A percentile compares a stretch with the other conserved stretches of the same genome.
Conservation (phyloP, 2,888 invertebrate genomes). For the Meganola albula region DNA sequence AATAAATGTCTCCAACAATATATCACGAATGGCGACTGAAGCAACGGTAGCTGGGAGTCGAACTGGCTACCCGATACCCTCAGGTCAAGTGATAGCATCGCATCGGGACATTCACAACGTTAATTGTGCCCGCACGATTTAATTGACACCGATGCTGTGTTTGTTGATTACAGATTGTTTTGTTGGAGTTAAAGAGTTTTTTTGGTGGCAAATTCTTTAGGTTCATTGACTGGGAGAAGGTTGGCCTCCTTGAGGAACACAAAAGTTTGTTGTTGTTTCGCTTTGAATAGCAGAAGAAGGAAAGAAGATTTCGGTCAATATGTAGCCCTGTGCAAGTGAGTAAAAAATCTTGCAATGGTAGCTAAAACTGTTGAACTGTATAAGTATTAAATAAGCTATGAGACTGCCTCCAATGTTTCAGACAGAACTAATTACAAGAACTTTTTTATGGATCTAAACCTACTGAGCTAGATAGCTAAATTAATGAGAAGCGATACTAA, state of each 20-base stretch:
- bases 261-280: not conserved
- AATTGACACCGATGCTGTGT: slow-evolving; percentile 53
- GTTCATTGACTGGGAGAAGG: too few species aligned
- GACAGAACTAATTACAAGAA: too few species aligned
- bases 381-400: too few species aligned
- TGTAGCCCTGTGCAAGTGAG: too few species aligned
- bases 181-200: slow-evolving; percentile 9
- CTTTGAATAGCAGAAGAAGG: too few species aligned
- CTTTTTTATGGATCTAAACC: too few species aligned
- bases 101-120: slow-evolving; percentile 57
- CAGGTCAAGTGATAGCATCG: slow-evolving; percentile 66
- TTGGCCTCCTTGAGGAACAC: not conserved
- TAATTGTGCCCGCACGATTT: slow-evolving; percentile 58
- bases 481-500: slow-evolving; percentile 1
- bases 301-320: too few species aligned
- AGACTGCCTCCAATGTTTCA: too few species aligned
- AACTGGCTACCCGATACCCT: slow-evolving; percentile 65
- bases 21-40: slow-evolving; percentile 50
- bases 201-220: slow-evolving; percentile 1
- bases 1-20: slow-evolving; percentile 56
- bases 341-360: too few species aligned
- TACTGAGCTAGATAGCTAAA: too few species aligned
- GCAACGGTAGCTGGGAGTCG: slow-evolving; percentile 60
- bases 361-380: too few species aligned
- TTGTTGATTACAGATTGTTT: slow-evolving; percentile 23